Evolutionary conservation across 2,888 invertebrate genomes (phyloP).

Genomic region (Conus canariensis): DNA sequence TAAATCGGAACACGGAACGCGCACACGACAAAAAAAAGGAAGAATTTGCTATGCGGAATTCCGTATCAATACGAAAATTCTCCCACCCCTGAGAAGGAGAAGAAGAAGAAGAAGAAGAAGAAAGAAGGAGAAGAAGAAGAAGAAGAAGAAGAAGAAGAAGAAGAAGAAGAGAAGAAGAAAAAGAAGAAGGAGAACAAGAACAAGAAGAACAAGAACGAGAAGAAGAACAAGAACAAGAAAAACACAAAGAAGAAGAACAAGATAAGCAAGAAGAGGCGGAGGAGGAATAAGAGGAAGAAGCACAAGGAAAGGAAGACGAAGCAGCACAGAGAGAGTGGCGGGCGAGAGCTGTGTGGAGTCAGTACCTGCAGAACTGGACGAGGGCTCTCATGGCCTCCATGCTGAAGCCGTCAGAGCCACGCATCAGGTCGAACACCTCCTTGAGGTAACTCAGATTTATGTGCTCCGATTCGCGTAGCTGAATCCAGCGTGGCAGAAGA

Average conservation of each 20-base stretch:
- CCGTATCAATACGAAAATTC: too few species aligned
- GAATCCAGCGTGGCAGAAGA: not conserved
- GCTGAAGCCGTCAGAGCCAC: not conserved
- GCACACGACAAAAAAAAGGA: too few species aligned
- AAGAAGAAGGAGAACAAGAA: not conserved
- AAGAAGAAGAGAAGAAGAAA: not conserved
- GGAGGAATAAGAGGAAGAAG: not conserved
- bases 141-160: too few species aligned
- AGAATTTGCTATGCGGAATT: too few species aligned
- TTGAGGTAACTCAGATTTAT: not conserved
- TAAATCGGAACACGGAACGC: too few species aligned
- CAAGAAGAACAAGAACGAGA: not conserved
- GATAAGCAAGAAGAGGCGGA: not conserved
- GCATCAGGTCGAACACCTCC: not conserved
- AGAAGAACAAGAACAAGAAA: not conserved
- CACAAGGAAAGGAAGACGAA: not conserved
- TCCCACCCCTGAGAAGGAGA: too few species aligned
- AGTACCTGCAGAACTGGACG: not conserved
- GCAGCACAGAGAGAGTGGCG: not conserved
- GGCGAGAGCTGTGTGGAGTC: too few species aligned
- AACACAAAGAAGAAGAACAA: not conserved
- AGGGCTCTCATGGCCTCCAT: not conserved
- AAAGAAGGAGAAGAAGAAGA: too few species aligned
- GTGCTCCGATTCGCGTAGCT: not conserved
- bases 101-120: too few species aligned